Evolutionary conservation across 2,797 vertebrate genomes (phyloP), one percentile per base, ranked within the genome.

Genomic region (Lutjanus argentimaculatus): DNA sequence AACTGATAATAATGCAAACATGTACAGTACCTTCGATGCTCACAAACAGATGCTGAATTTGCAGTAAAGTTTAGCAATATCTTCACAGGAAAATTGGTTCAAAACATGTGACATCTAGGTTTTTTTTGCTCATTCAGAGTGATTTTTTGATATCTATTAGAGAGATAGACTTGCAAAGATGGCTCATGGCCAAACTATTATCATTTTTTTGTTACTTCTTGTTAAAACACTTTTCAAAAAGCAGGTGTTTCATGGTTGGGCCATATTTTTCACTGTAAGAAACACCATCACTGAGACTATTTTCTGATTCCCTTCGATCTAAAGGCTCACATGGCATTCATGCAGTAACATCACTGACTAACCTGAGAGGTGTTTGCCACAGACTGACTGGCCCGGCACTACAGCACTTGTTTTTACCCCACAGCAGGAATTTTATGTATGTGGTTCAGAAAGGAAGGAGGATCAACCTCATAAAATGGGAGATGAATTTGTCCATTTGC

Each of bases 1-100:
- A 84, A 77, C 52, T 66, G 80, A 71, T 55, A 6, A 36, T 36
- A 70, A 75, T 64, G 67, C 75, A 84, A 85, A 88, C 63, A 68
- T 72, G 62, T 69, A 52, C 58, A 11, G 59, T 14, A 63, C 30
- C 75, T 84, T 71, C 83, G 84, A 80, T 79, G 71, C 79, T 65
- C 48, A 22, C 61, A 63, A 85, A 83, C 1, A 2, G 72, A 80
- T 36, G 72, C 72, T 80, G 71, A 77, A 58, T 79, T 76, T 67
- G 63, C 67, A 72, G 56, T 45, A 67, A 67, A 77, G 57, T 75
- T 77, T 22, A 74, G 43, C 36, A 17, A 45, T 22, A 66, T 6
- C 7, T 82, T 67, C 30, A 36, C 9, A n/a, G 48, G 21, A 45
- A 36, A 21, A 40, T 3, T 46, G 42, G 16, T 48, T 69, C 1